phyloP scores from a whole-genome alignment of 2,113 vertebrate genomes.

The Crypturellus undulatus region DNA sequence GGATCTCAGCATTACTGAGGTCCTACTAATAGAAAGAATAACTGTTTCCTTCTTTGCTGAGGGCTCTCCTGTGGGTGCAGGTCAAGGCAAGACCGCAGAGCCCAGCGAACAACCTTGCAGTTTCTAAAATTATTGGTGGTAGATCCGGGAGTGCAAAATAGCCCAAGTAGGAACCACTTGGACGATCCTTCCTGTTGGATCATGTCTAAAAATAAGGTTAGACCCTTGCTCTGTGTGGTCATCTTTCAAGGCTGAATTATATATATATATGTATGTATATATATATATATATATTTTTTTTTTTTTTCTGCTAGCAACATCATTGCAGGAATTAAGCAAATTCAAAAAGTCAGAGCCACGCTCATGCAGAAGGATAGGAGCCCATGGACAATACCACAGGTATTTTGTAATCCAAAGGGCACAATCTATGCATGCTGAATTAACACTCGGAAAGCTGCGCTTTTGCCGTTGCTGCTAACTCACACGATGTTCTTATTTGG shows the following conservation, averaged over 20 bases:
- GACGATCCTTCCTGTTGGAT: not conserved
- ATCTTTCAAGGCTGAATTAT: not conserved
- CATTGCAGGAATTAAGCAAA: not conserved
- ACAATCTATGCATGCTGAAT: not conserved
- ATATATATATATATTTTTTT: too few species aligned
- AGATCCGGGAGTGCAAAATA: not conserved
- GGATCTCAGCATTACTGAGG: not conserved
- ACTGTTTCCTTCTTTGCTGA: not conserved
- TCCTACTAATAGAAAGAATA: not conserved
- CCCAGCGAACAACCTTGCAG: not conserved
- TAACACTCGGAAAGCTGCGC: not conserved
- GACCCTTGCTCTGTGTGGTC: not conserved
- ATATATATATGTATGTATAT: too few species aligned
- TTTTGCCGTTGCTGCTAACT: not conserved
- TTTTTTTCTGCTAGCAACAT: too few species aligned
- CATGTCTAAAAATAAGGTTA: not conserved
- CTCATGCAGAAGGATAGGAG: not conserved
- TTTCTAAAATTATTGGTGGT: not conserved
- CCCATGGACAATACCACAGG: rapidly evolving
- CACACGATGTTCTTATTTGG: not conserved
- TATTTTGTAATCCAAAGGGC: rapidly evolving
- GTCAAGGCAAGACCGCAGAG: not conserved
- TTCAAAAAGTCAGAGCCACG: not conserved
- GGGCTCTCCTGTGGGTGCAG: not conserved
- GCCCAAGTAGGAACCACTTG: not conserved